Evolutionary conservation across 2,888 invertebrate species (phyloP), one percentile per base, ranked within the genome.

Genomic region (Limnephilus marmoratus): DNA sequence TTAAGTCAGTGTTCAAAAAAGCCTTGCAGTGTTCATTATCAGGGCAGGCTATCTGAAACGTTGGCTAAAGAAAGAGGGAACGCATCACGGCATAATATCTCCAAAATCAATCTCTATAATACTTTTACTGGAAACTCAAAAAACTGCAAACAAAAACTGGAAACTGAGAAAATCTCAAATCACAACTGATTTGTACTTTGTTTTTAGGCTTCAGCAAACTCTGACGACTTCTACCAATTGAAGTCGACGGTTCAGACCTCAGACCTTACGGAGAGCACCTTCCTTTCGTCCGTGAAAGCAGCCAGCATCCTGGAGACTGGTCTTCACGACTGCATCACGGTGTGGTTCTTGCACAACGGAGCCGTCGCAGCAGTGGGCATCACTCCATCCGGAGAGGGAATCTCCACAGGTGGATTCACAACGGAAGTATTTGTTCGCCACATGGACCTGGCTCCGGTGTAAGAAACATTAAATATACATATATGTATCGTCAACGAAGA

Each of bases 391-490:
- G 94, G 95, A 3, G 96, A 96, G 93, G 94, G 95, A 82, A 29
- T 34, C 85, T 45, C 45, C 18, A 37, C 85, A 13, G 37, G 85
- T 4, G 94, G 95, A 93, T 97, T 98, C 95, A 97, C 97, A 93
- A 98, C 98, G 0, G 97, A 97, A 94, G 97, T 99, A 53, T 97
- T 97, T 94, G 97, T 99, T 0, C 97, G 97, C 94, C 97, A 98
- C 94, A 97, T 98, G 86, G 98, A 98, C 94, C 96, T 97, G 94
- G 99, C 98, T 13, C 98, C 99, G 90, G 96, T 97, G 97, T 97
- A 96, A 95, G 96, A 45, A 24, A 68, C 68, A 68, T 68, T 24
- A 24, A 68, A 18, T 24, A 18, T 24, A 68, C 7, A 68, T 37
- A 31, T 31, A 18, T 68, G n/a, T n/a, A 68, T 68, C 24, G 11